Conservation (phyloP, 2,113 vertebrate species). For the Rhegmatorhina hoffmannsi region DNA sequence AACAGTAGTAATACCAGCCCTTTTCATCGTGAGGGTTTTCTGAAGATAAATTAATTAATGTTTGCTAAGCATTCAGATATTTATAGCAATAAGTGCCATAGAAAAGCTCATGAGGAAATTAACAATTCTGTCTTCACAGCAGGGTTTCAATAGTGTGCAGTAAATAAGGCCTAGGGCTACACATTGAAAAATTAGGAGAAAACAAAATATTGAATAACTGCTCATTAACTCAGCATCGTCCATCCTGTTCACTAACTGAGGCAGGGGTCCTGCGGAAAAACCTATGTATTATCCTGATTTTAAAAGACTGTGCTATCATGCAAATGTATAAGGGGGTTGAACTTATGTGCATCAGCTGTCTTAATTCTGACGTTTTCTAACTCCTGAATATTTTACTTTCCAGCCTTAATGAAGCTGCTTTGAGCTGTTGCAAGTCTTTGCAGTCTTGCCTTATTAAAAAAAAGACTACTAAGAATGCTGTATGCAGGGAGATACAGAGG, state of each 20-base stretch:
- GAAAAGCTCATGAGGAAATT: constrained; percentile 71
- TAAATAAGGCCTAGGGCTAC: constrained; percentile 71
- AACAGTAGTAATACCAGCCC: constrained; percentile 21
- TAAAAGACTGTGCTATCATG: neutral
- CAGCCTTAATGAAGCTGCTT: neutral
- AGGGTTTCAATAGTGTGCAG: constrained; percentile 65
- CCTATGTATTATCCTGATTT: neutral
- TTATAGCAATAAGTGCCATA: constrained; percentile 67
- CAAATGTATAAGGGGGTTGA: neutral
- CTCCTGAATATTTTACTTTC: neutral
- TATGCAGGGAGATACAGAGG: neutral
- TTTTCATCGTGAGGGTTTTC: neutral
- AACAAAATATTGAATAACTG: constrained; percentile 73
- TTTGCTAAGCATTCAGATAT: constrained; percentile 66
- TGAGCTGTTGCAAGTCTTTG: neutral
- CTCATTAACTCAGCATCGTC: constrained; percentile 63
- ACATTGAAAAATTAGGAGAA: constrained; percentile 71
- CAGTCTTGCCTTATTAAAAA: neutral
- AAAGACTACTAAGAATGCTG: neutral
- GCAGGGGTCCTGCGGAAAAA: constrained; percentile 36
- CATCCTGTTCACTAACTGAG: constrained; percentile 39
- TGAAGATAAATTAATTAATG: constrained; percentile 69
- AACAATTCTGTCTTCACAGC: constrained; percentile 71
- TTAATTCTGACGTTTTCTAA: neutral
- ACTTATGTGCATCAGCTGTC: neutral